phyloP scores from a whole-genome alignment of 2,113 vertebrate genomes.

The Hypanus sabinus region DNA sequence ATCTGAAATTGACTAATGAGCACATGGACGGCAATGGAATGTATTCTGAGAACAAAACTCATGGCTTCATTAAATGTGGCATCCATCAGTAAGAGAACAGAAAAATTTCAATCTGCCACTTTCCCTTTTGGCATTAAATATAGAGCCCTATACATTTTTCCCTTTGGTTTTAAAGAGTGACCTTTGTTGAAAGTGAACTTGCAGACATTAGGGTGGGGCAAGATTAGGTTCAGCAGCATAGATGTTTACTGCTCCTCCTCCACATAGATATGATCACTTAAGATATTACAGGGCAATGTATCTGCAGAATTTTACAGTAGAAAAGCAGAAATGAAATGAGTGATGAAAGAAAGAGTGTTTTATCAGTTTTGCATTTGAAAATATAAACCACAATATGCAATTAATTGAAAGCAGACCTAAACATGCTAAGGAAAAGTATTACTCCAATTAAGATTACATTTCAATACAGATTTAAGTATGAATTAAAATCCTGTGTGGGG shows the following conservation, averaged over 20 bases:
- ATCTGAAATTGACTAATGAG: too few species aligned
- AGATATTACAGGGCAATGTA: neutral
- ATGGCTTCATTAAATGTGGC: too few species aligned
- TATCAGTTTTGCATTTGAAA: neutral
- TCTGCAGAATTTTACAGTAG: neutral
- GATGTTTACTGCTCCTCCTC: too few species aligned
- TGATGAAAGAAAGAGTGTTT: neutral
- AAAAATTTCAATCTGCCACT: too few species aligned
- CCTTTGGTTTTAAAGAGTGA: neutral
- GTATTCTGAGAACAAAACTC: too few species aligned
- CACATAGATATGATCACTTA: neutral
- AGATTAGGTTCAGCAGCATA: neutral
- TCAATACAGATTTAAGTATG: neutral
- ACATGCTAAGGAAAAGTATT: neutral
- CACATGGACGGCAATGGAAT: too few species aligned
- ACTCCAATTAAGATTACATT: neutral
- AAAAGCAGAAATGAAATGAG: neutral
- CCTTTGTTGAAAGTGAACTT: conserved; percentile 23
- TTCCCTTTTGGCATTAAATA: too few species aligned
- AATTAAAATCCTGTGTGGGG: neutral
- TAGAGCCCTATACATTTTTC: too few species aligned
- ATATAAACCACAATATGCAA: neutral
- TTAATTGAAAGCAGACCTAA: neutral
- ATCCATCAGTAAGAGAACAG: too few species aligned
- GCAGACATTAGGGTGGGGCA: neutral